A percentile compares a stretch with the other conserved stretches of the same genome.
These are phyloP conservation scores for Rhinopomastus cyanomelas DNA, from an alignment of 2,113 vertebrate species.

Conservation along the genomic window DNA sequence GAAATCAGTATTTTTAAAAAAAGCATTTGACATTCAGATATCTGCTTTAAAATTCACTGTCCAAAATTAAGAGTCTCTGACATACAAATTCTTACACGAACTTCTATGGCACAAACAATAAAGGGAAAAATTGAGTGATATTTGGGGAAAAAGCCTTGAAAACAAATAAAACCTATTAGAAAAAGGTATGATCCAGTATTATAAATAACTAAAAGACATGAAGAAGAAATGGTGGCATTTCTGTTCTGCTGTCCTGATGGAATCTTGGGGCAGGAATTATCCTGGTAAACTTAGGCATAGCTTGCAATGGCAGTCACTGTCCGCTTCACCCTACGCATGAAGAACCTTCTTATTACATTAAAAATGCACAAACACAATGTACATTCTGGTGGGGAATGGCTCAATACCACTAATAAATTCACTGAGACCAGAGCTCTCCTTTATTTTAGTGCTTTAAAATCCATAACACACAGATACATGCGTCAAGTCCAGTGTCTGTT, in stretches of 20 bases:
- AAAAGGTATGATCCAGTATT: background rate
- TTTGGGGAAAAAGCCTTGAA: background rate
- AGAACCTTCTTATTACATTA: constrained; percentile 33
- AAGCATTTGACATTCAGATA: background rate
- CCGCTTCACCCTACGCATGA: constrained; percentile 27
- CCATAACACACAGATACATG: background rate
- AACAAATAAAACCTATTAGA: background rate
- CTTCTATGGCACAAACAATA: background rate
- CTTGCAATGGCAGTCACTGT: constrained; percentile 43
- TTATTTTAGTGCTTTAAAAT: constrained; percentile 32
- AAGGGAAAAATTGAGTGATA: background rate
- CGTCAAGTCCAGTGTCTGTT: background rate
- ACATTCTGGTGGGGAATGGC: background rate
- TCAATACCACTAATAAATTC: background rate
- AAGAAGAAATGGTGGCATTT: constrained; percentile 23
- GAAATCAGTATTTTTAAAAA: background rate
- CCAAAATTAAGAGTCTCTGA: background rate
- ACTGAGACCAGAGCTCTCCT: background rate
- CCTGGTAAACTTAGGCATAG: constrained; percentile 42
- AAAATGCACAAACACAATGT: constrained; percentile 19
- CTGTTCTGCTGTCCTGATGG: constrained; percentile 25
- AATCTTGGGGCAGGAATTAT: constrained; percentile 2
- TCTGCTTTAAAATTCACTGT: background rate
- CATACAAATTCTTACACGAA: background rate
- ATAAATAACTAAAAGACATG: background rate